Evolutionary conservation across 2,888 invertebrate species (phyloP), one percentile per base, ranked within the genome.

Genomic region (Anoplius nigerrimus): DNA sequence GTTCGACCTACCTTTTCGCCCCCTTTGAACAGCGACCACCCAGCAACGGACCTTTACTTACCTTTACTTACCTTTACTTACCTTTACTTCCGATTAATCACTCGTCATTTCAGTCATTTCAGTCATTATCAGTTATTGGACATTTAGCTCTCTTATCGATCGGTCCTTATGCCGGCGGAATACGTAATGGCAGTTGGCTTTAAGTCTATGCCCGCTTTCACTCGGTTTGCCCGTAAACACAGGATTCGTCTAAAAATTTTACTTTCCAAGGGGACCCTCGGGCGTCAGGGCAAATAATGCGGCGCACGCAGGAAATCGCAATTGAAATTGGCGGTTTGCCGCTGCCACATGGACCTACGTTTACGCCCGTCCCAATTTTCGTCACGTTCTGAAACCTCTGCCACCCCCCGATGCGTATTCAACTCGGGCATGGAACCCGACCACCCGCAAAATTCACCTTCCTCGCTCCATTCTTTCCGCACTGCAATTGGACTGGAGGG

Each of bases 321-420:
- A 84, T 84, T 82, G 84, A 87, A 86, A 87, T 84, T 84, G 81
- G 81, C 74, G 84, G 81, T 82, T 83, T 76, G 78, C 81, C 71
- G 81, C 73, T 34, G 79, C 83, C 82, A 83, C 84, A 85, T 86
- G 86, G 81, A 71, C 74, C 57, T 61, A 51, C 66, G 52, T 74
- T 74, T 75, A 78, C 71, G 71, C 74, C 74, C 75, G 66, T 75
- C 72, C 75, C 83, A 81, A 81, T 81, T 84, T 82, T 79, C 60
- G 64, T 69, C 54, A 64, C 69, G 75, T 82, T 78, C 71, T 48
- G 34, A 66, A 68, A 62, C 55, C 51, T 56, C 45, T 15, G 45
- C 57, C 20, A 52, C 61, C 46, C 59, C 15, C 11, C 22, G 24
- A 48, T 53, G 11, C 11, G 34, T 34, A 34, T 34, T 34, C 34